These are phyloP conservation scores for Euzetes globulus DNA, from an alignment of 2,888 invertebrate species.

Conservation along the genomic window DNA sequence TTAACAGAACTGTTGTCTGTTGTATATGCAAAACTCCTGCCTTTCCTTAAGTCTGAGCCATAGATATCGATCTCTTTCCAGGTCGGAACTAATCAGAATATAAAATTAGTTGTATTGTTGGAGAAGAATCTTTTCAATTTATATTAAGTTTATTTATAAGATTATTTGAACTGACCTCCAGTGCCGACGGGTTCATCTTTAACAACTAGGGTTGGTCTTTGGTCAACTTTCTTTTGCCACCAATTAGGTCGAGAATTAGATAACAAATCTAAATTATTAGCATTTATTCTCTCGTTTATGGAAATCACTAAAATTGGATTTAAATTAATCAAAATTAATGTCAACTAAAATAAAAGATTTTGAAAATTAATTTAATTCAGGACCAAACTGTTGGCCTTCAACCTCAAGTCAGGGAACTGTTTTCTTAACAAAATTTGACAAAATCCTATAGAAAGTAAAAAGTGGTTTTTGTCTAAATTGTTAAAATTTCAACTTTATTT, in stretches of 20 bases:
- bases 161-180: not conserved
- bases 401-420: no score
- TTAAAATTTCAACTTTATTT: no score
- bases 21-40: not conserved
- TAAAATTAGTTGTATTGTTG: not conserved
- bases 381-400: no score
- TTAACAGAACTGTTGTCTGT: not conserved
- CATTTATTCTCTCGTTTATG: not conserved
- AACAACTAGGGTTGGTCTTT: not conserved
- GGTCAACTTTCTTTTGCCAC: conserved; percentile 7
- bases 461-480: no score
- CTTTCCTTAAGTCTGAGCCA: not conserved
- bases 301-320: not conserved
- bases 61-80: conserved; percentile 10
- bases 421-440: no score
- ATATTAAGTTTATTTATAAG: not conserved
- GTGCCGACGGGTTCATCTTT: conserved; percentile 1
- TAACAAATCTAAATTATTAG: not conserved
- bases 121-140: not conserved
- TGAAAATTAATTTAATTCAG: no score
- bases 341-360: no score
- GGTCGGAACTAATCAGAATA: not conserved
- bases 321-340: not conserved
- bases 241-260: not conserved
- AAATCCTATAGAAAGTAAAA: no score